Conservation (phyloP, 2,888 invertebrate genomes). For the Agrotis exclamationis region DNA sequence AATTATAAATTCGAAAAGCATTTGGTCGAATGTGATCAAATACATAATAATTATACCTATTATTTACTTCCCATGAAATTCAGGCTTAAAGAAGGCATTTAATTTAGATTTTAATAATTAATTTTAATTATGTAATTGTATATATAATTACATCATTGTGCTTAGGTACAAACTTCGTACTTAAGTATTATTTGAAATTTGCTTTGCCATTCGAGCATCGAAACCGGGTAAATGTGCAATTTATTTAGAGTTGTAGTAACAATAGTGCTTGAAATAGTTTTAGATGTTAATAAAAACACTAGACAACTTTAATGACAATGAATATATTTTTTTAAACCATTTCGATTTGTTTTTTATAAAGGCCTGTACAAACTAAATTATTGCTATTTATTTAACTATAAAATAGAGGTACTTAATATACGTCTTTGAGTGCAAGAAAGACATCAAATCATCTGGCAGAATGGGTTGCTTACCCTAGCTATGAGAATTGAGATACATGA, state of each 20-base stretch:
- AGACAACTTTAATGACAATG: slow-evolving; percentile 13
- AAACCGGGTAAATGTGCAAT: background rate
- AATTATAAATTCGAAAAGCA: slow-evolving; percentile 61
- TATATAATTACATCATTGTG: background rate
- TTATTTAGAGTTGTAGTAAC: background rate
- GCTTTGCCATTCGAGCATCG: background rate
- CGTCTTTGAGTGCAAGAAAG: slow-evolving; percentile 17
- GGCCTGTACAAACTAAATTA: background rate
- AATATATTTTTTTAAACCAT: slow-evolving; percentile 22
- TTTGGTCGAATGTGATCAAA: slow-evolving; percentile 44
- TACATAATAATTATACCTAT: slow-evolving; percentile 18
- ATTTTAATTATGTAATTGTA: background rate
- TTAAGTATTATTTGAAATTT: slow-evolving; percentile 1
- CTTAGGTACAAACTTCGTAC: background rate
- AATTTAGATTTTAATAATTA: slow-evolving; percentile 3
- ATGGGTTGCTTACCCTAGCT: slow-evolving; percentile 5
- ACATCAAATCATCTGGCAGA: slow-evolving; percentile 31
- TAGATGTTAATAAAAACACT: background rate
- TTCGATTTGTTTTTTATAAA: slow-evolving; percentile 11
- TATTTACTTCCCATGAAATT: slow-evolving; percentile 22
- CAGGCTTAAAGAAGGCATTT: slow-evolving; percentile 11
- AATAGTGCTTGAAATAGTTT: background rate
- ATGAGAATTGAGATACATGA: slow-evolving; percentile 37
- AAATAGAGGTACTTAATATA: slow-evolving; percentile 17
- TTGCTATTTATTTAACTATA: slow-evolving; percentile 17